A percentile compares a stretch with the other conserved stretches of the same genome.
Evolutionary conservation across 2,888 invertebrate genomes (phyloP).

Genomic region (Platypus cylindrus): DNA sequence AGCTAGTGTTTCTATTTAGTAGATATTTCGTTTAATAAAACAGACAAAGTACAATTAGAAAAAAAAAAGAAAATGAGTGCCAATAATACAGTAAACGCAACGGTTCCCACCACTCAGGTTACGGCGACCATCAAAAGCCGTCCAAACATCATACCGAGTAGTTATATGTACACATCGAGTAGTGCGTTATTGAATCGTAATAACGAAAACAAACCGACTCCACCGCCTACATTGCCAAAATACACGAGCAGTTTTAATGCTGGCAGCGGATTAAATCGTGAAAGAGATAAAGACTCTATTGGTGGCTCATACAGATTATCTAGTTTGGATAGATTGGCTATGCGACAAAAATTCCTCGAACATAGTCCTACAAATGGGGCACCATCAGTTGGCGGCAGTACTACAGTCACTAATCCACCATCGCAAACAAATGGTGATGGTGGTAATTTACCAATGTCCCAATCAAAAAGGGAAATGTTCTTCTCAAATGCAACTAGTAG

Average conservation of each 20-base stretch:
- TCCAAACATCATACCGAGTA: slow-evolving; percentile 42
- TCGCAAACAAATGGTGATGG: slow-evolving; percentile 32
- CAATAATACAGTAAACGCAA: slow-evolving; percentile 32
- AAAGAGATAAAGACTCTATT: slow-evolving; percentile 53
- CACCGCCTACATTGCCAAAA: slow-evolving; percentile 67
- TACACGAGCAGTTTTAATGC: slow-evolving; percentile 68
- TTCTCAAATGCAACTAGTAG: slow-evolving; percentile 47
- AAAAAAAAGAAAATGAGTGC: slow-evolving; percentile 30
- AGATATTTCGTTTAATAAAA: not conserved
- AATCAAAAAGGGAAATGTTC: slow-evolving; percentile 78
- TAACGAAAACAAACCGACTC: slow-evolving; percentile 47
- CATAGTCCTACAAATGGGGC: slow-evolving; percentile 38
- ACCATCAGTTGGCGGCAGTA: too few species aligned
- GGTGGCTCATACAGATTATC: slow-evolving; percentile 68
- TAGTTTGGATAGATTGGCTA: slow-evolving; percentile 69
- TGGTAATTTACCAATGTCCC: slow-evolving; percentile 43
- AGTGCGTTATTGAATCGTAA: slow-evolving; percentile 47
- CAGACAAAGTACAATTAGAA: slow-evolving; percentile 3
- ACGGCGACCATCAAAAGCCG: slow-evolving; percentile 36
- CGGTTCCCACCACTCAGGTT: slow-evolving; percentile 29
- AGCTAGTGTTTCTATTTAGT: too few species aligned
- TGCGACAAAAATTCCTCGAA: slow-evolving; percentile 70
- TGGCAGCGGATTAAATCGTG: slow-evolving; percentile 44
- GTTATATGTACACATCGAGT: slow-evolving; percentile 51
- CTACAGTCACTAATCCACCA: slow-evolving; percentile 16